Conservation (phyloP, 2,113 vertebrate genomes). For the Brachypteracias leptosomus region DNA sequence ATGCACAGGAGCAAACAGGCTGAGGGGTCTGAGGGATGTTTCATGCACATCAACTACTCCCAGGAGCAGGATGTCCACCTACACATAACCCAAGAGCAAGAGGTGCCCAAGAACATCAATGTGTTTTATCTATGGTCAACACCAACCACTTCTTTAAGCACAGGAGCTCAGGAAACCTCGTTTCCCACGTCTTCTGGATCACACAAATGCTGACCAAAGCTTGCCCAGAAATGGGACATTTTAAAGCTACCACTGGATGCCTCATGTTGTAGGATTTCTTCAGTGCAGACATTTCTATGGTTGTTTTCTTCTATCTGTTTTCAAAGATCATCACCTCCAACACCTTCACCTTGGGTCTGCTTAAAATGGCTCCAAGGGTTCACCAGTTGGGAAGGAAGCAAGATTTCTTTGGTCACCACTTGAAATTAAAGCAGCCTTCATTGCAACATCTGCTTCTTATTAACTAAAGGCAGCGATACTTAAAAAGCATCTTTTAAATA, state of each 20-base stretch:
- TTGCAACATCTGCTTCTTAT: neutral
- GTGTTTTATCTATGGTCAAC: neutral
- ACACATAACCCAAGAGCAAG: neutral
- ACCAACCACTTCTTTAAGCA: neutral
- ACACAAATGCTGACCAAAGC: neutral
- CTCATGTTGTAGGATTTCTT: neutral
- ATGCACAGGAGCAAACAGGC: neutral
- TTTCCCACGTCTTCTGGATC: neutral
- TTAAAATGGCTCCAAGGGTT: neutral
- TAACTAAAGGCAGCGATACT: neutral
- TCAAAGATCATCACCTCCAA: neutral
- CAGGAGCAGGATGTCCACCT: neutral
- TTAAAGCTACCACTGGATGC: neutral
- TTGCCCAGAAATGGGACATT: neutral
- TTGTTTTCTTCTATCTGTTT: neutral
- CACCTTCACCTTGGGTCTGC: neutral
- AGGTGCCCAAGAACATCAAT: neutral
- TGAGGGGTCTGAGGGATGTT: neutral
- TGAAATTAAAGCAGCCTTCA: neutral
- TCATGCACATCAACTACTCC: neutral
- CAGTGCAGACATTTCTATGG: neutral
- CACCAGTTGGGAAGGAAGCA: neutral
- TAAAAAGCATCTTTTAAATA: neutral
- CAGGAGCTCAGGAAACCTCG: neutral
- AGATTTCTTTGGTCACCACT: neutral